Evolutionary conservation across 2,797 vertebrate species (phyloP).

Genomic region (Erethizon dorsatum): DNA sequence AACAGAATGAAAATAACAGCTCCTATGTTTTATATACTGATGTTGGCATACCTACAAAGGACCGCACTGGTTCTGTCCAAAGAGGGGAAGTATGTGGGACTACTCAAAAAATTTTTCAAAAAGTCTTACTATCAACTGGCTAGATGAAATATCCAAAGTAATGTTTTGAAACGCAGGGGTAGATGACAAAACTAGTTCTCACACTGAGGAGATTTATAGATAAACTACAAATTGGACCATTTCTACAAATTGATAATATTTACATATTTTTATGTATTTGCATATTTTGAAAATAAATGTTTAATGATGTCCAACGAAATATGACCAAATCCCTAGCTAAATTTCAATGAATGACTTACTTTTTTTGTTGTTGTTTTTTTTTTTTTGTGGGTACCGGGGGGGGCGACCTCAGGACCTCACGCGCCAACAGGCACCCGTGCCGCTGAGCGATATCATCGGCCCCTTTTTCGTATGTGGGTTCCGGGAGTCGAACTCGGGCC

Average conservation of each 20-base stretch:
- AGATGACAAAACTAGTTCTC: constrained; percentile 7
- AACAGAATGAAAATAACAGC: not conserved
- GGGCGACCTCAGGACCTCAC: too few species aligned
- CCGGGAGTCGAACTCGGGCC: too few species aligned
- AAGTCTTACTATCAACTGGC: not conserved
- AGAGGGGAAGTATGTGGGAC: not conserved
- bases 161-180: not conserved
- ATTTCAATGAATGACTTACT: not conserved
- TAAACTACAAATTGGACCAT: not conserved
- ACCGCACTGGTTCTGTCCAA: not conserved
- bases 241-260: not conserved
- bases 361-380: not conserved
- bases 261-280: not conserved
- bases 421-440: too few species aligned
- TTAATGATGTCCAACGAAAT: not conserved
- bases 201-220: not conserved
- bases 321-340: not conserved
- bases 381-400: too few species aligned
- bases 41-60: not conserved
- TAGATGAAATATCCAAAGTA: not conserved
- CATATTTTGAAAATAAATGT: not conserved
- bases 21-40: constrained; percentile 14
- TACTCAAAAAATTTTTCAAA: not conserved
- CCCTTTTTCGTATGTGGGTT: too few species aligned
- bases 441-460: too few species aligned